These are phyloP conservation scores for Apostichopus californicus DNA, from an alignment of 35 echinoderm and acorn worm genomes.

Conservation along the genomic window DNA sequence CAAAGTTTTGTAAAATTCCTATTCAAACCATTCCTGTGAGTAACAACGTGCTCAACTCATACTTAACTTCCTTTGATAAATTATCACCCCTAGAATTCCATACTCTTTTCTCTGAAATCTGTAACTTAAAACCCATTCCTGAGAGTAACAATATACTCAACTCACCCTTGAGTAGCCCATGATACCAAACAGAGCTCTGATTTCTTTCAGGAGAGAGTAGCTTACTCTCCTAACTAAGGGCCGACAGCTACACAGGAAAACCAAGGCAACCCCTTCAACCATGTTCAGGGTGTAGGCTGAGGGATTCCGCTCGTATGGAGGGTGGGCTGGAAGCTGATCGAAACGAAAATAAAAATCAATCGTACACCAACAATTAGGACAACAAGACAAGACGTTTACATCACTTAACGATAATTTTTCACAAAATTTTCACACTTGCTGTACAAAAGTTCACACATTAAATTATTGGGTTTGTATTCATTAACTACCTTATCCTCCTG, in stretches of 20 bases:
- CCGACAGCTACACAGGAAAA: constrained; percentile 93
- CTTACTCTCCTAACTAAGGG: constrained; percentile 80
- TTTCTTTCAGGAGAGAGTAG: constrained; percentile 89
- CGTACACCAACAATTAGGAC: too few species aligned
- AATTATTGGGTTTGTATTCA: neutral
- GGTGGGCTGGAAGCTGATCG: constrained; percentile 66
- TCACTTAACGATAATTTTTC: neutral
- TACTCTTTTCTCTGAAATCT: too few species aligned
- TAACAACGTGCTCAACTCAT: neutral
- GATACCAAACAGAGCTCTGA: constrained; percentile 84
- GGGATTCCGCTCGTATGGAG: constrained; percentile 95
- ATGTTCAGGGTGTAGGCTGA: constrained; percentile 83
- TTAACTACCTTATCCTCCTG: constrained; percentile 89
- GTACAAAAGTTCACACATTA: neutral
- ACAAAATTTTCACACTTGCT: neutral
- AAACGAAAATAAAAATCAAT: constrained; percentile 12
- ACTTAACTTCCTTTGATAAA: neutral
- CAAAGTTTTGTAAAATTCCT: too few species aligned
- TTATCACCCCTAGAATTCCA: too few species aligned
- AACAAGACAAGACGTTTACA: neutral
- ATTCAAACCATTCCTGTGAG: neutral
- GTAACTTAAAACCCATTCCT: neutral
- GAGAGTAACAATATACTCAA: neutral
- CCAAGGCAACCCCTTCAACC: constrained; percentile 90
- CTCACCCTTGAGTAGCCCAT: constrained; percentile 99